Conservation (phyloP, 2,888 invertebrate species). For the Prosopocoilus inquinatus region DNA sequence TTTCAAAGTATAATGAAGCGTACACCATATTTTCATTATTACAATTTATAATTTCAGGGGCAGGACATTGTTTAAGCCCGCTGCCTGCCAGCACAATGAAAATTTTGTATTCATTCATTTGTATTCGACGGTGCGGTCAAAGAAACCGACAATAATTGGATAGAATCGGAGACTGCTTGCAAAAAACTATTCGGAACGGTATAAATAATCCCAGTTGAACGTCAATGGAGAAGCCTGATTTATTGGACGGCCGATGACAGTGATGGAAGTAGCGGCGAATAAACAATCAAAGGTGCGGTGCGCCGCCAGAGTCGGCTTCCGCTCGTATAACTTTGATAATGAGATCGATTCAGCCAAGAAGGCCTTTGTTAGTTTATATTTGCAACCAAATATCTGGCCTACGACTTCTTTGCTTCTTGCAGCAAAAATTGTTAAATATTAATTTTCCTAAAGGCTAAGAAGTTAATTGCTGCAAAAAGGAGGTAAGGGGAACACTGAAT, state of each 20-base stretch:
- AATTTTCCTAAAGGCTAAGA: no score
- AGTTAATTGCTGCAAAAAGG: no score
- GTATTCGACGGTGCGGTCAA: slow-evolving; percentile 34
- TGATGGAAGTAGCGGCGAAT: slow-evolving; percentile 51
- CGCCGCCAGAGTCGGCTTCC: slow-evolving; percentile 36
- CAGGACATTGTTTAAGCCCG: no score
- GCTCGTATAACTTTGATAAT: slow-evolving; percentile 34
- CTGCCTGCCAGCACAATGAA: slow-evolving; percentile 17
- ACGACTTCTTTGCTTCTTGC: no score
- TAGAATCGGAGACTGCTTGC: slow-evolving; percentile 31
- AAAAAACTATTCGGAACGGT: slow-evolving; percentile 42
- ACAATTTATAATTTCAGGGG: no score
- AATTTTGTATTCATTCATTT: slow-evolving; percentile 33
- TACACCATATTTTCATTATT: no score
- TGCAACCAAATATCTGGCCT: no score
- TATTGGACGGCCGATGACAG: slow-evolving; percentile 48
- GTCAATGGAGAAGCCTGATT: slow-evolving; percentile 40
- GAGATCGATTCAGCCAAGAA: slow-evolving; percentile 27
- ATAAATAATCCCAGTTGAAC: slow-evolving; percentile 46
- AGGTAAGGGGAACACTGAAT: no score
- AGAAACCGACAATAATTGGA: slow-evolving; percentile 45
- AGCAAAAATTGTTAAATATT: no score
- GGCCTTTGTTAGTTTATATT: no score
- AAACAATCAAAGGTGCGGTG: slow-evolving; percentile 46
- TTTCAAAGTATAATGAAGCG: no score